phyloP scores from a whole-genome alignment of 2,113 vertebrate genomes.

The Psilopsiagon aymara region DNA sequence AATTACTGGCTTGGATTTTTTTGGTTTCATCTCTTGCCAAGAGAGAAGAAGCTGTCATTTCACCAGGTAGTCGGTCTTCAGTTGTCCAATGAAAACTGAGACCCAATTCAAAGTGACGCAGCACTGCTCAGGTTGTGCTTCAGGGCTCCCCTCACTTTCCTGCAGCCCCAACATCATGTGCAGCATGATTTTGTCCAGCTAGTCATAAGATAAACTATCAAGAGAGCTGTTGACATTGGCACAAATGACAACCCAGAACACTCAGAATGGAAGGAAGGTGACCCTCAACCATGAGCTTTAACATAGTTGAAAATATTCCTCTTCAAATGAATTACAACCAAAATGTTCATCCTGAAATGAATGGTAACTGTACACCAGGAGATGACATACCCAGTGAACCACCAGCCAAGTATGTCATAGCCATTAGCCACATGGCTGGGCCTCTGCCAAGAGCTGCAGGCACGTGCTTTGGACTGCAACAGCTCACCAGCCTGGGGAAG shows the following conservation, averaged over 20 bases:
- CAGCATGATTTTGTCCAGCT: neutral
- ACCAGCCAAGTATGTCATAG: neutral
- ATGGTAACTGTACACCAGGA: neutral
- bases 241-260: neutral
- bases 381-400: neutral
- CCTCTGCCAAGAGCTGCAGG: neutral
- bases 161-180: neutral
- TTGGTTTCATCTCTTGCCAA: conserved; percentile 15
- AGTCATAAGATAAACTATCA: neutral
- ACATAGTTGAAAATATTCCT: neutral
- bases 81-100: neutral
- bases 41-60: neutral
- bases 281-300: neutral
- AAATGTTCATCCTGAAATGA: neutral
- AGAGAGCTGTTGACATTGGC: neutral
- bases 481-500: neutral
- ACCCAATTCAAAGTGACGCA: neutral
- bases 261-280: neutral
- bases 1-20: neutral
- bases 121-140: neutral
- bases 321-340: neutral
- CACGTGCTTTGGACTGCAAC: neutral
- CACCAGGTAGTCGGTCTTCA: neutral
- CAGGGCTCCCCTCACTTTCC: neutral
- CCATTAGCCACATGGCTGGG: neutral